Conservation (phyloP, 35 echinoderm and acorn worm species). For the Chiridota heheva region DNA sequence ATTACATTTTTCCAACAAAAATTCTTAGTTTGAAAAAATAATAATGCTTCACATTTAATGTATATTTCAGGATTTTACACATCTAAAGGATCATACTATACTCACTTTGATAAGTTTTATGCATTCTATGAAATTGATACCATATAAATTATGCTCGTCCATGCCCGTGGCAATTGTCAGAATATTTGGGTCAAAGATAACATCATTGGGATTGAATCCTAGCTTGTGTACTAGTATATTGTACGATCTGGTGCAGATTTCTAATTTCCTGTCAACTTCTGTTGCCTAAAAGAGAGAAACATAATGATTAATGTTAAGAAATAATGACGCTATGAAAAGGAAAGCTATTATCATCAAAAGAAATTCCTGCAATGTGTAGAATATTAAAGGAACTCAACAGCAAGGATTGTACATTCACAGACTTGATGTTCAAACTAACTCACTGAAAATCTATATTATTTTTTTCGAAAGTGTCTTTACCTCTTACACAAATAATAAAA, state of each 20-base stretch:
- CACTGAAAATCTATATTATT: too few relatives aligned
- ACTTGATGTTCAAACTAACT: too few relatives aligned
- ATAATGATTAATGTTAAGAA: not conserved
- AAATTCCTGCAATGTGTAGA: not conserved
- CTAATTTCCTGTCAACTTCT: constrained; percentile 72
- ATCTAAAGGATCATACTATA: too few relatives aligned
- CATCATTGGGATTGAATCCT: constrained; percentile 94
- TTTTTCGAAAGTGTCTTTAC: too few relatives aligned
- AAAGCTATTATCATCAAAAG: not conserved
- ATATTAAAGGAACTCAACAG: not conserved
- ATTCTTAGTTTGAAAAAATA: too few relatives aligned
- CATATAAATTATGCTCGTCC: constrained; percentile 98
- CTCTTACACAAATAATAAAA: too few relatives aligned
- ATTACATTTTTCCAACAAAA: too few relatives aligned
- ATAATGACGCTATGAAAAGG: not conserved
- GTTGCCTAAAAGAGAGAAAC: constrained; percentile 56
- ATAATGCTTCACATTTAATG: too few relatives aligned
- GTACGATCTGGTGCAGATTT: constrained; percentile 92
- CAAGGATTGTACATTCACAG: not conserved
- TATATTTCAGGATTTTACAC: too few relatives aligned
- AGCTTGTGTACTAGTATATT: constrained; percentile 80
- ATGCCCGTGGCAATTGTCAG: constrained; percentile 99
- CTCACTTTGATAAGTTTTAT: constrained; percentile 87
- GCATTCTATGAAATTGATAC: constrained; percentile 86
- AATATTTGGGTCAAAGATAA: constrained; percentile 99